Conservation (phyloP, 64 coral and sea anemone species). For the Exaiptasia diaphana region DNA sequence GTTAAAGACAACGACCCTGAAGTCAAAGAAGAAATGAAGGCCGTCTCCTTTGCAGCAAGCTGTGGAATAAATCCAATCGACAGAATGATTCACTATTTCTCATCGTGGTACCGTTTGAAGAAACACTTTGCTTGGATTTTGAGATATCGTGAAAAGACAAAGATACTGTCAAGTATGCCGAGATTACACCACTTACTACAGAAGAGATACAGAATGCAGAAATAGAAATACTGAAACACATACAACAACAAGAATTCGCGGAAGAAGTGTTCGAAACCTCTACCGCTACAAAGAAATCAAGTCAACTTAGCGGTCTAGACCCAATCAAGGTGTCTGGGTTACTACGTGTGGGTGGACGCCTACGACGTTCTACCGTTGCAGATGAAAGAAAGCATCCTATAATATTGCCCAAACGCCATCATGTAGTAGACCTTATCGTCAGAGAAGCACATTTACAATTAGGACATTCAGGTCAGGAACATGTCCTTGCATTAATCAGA, state of each 20-base stretch:
- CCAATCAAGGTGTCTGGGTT: constrained; percentile 6
- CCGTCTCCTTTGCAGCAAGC: background rate
- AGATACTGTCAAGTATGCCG: too few relatives aligned
- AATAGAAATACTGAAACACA: background rate
- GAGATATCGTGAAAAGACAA: background rate
- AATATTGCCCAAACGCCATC: constrained; percentile 49
- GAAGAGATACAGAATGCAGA: background rate
- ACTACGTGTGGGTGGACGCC: constrained; percentile 18
- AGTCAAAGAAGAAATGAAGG: background rate
- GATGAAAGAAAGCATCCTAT: constrained; percentile 37
- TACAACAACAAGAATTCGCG: constrained; percentile 3
- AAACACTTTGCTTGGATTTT: background rate
- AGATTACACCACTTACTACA: background rate
- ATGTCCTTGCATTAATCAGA: constrained; percentile 39
- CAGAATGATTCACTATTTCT: background rate
- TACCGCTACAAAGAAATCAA: constrained; percentile 23
- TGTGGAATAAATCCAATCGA: background rate
- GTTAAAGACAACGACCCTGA: background rate
- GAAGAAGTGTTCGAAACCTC: background rate
- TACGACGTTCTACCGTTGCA: constrained; percentile 5
- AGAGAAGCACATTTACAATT: constrained; percentile 9
- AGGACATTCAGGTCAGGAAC: constrained; percentile 50
- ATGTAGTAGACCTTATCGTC: constrained; percentile 48
- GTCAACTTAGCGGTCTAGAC: constrained; percentile 34
- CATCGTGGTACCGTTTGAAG: background rate